Conservation (phyloP, 2,888 invertebrate species). For the Clitarchus hookeri region DNA sequence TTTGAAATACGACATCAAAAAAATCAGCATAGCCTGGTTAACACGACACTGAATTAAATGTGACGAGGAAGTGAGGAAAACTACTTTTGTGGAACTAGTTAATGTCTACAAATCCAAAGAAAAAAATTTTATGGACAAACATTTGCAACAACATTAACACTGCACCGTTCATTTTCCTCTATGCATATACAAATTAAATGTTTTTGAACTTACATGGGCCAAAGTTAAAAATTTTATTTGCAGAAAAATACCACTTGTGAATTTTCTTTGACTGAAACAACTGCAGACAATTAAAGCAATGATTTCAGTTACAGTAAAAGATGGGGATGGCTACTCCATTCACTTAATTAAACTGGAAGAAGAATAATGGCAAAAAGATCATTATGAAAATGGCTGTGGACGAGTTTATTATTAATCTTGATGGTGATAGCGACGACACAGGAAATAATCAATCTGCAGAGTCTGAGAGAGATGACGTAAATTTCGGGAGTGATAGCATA, state of each 20-base stretch:
- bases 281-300: neutral
- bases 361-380: constrained; percentile 11
- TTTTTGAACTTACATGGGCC: neutral
- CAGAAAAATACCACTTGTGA: neutral
- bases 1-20: neutral
- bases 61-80: neutral
- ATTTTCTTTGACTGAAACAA: neutral
- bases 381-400: constrained; percentile 15
- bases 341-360: constrained; percentile 6
- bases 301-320: constrained; percentile 17
- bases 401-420: neutral
- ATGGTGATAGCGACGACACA: neutral
- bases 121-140: neutral
- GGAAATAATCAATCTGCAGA: neutral
- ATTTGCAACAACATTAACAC: neutral
- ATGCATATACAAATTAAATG: constrained; percentile 17
- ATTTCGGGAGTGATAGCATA: too few relatives aligned
- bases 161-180: neutral
- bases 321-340: neutral
- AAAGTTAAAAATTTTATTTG: neutral
- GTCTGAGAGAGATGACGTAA: too few relatives aligned
- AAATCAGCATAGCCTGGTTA: neutral
- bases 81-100: constrained; percentile 15
- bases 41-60: neutral
- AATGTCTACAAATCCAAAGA: neutral